Base-by-base conservation (phyloP, 2,888 invertebrate species). In the Megaustenia siamemsis region DNA sequence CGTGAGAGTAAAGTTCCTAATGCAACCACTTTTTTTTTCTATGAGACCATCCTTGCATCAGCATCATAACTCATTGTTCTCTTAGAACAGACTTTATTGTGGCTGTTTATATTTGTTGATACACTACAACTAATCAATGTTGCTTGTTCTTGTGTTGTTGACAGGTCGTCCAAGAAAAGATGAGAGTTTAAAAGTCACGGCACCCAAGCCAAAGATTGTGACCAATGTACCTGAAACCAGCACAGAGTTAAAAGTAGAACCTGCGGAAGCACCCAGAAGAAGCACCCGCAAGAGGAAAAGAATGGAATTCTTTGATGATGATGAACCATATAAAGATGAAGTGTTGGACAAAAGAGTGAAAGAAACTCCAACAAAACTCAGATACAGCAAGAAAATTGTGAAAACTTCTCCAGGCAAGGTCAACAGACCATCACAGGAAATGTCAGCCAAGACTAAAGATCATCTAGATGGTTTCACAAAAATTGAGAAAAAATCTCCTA, bases 261-360 rank as follows among this genome's bases (percentile, higher is more conserved):
- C 43, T 40, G 35, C 45, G 60, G n/a, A 15, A 24, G 5, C 12
- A 45, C 82, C 28, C 4, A 69, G 68, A 32, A 76, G 80, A 32
- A 83, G 76, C 56, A 80, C 35, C n/a, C 45, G 79, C 28, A 84
- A 79, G 40, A 53, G 84, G 43, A 86, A 79, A 40, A 82, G n/a
- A 45, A 38, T 73, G 28, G 60, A 77, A 35, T 77, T 82, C 32
- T 71, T 71, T 49, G 66, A 71, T 40, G 78, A 73, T 18, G 79
- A 82, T 1, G 85, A 82, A 2, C n/a, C 71, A 43, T 24, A 45
- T 45, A 73, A 45, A 28, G 53, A 75, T 18, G 40, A 66, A 32
- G 43, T 45, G 53, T 49, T 45, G 35, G 45, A 60, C 10, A 73
- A 49, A 38, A 75, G 66, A 71, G n/a, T 4, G n/a, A 73, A 60